Conservation (phyloP, 2,888 invertebrate genomes). For the Imbricaverruca yamaguchii region DNA sequence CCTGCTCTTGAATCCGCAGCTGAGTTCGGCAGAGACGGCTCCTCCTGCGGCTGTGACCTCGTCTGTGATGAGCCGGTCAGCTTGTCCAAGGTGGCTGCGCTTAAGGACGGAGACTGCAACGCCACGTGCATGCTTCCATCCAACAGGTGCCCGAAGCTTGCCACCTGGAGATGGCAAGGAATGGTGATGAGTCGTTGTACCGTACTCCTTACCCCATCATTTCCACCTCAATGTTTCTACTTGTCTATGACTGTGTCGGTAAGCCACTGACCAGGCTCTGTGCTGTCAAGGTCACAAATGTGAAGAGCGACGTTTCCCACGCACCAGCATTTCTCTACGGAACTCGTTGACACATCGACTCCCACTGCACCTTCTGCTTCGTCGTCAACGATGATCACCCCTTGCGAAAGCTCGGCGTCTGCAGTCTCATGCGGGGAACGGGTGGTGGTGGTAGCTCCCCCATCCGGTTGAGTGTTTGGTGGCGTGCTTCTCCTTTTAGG, state of each 20-base stretch:
- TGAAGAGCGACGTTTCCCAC: not conserved
- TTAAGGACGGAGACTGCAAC: not conserved
- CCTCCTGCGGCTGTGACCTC: constrained; percentile 9
- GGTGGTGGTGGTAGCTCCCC: not conserved
- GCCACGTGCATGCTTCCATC: constrained; percentile 12
- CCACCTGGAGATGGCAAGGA: not conserved
- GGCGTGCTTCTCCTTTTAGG: too few species aligned
- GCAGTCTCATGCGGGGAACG: not conserved
- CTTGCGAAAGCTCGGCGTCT: not conserved
- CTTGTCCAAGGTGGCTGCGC: not conserved
- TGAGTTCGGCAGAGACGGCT: constrained; percentile 14
- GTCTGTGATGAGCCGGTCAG: constrained; percentile 10
- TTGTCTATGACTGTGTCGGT: not conserved
- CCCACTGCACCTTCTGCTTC: not conserved
- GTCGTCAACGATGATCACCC: not conserved
- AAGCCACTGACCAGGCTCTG: not conserved
- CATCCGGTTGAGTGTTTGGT: too few species aligned
- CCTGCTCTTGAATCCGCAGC: constrained; percentile 35
- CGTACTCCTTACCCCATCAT: too few species aligned
- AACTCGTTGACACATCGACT: not conserved
- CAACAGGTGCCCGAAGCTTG: constrained; percentile 9
- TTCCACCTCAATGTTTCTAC: too few species aligned
- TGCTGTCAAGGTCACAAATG: not conserved
- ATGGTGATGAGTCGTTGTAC: too few species aligned
- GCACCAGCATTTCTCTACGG: not conserved